Conservation (phyloP, 2,888 invertebrate genomes). For the Congeria kusceri region DNA sequence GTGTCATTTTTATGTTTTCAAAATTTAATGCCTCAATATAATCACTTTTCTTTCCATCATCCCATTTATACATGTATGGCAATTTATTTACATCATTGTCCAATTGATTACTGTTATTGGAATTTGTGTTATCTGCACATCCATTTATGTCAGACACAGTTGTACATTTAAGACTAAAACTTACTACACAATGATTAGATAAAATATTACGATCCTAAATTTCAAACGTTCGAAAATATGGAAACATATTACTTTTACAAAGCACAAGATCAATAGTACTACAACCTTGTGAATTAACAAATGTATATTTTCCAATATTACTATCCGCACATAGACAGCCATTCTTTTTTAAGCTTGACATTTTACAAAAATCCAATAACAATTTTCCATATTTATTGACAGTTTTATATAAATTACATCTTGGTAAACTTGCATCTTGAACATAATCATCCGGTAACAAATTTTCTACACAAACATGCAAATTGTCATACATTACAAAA, state of each 20-base stretch:
- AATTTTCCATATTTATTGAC: background rate
- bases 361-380: conserved; percentile 5
- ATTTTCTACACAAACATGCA: background rate
- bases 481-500: background rate
- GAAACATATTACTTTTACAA: background rate
- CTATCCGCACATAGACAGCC: background rate
- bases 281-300: background rate
- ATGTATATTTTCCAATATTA: background rate
- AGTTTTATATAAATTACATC: background rate
- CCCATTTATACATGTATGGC: no score
- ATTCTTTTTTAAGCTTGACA: background rate
- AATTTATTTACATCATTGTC: no score
- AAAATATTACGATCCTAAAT: background rate
- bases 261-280: conserved; percentile 3
- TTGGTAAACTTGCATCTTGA: background rate
- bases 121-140: no score
- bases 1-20: no score
- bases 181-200: background rate
- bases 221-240: background rate
- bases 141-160: background rate
- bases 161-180: background rate
- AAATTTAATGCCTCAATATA: no score
- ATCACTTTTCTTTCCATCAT: no score
- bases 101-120: no score
- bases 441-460: background rate